Base-by-base conservation (phyloP, 1,140 invertebrate species). In the Drosophila yakuba region DNA sequence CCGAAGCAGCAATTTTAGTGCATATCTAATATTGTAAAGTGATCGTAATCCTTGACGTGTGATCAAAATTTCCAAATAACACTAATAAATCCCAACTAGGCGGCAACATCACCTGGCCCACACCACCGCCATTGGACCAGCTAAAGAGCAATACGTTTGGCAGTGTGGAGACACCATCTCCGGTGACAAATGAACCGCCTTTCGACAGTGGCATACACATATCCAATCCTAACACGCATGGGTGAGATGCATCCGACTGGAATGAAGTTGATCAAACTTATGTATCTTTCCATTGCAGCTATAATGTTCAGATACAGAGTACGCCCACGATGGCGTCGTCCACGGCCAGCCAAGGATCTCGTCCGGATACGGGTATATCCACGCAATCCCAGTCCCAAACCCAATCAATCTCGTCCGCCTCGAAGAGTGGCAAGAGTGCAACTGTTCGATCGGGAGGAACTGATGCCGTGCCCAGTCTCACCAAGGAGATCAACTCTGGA, bases 401-500 rank as follows among this genome's bases (percentile, higher is more conserved):
- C 1, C 69, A 73, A 32, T 90, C 93, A 4, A 91, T 62, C 36
- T 76, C 83, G 10, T 81, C 91, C 0, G 59, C 78, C 74, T 92
- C 79, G 78, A 93, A 93, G 52, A 83, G 92, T 66, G 78, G 61
- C 2, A 81, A 75, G 54, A 64, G 80, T 36, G 68, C 50, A 1
- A 43, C 32, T 1, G 56, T 36, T 35, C 78, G 85, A 10, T 36
- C 74, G 10, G 75, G 71, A 0, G 73, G 75, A 2, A 43, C 23
- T 12, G 91, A 92, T 47, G 69, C 77, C 15, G 79, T 83, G 15
- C 83, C 90, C 25, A 91, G 91, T 51, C 67, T 92, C 23, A 92
- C 75, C 54, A 93, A 85, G 67, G 91, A 84, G 67, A 91, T 85
- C 47, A 92, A 92, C 62, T 92, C 90, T 93, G 95, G 95, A 43